Evolutionary conservation across 2,888 invertebrate species (phyloP).

Genomic region (Ceriagrion tenellum): DNA sequence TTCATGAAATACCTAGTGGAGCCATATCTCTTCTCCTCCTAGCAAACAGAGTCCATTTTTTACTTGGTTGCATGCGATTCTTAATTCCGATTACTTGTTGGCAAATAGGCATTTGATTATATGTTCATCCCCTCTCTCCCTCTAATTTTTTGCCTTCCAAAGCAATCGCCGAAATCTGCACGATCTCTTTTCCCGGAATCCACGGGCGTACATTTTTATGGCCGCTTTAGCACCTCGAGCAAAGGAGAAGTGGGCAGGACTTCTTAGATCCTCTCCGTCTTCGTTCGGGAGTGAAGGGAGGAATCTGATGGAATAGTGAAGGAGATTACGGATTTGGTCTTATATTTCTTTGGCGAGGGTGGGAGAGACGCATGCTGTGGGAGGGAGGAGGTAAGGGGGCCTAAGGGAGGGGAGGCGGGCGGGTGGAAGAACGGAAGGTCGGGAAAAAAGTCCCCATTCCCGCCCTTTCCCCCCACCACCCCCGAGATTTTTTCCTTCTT

Average conservation of each 20-base stretch:
- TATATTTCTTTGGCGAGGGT: neutral
- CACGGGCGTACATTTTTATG: slow-evolving; percentile 6
- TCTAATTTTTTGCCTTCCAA: neutral
- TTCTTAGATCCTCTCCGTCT: neutral
- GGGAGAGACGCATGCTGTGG: too few relatives aligned
- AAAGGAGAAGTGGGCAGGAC: neutral
- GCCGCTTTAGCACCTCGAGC: neutral
- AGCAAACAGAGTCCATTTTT: neutral
- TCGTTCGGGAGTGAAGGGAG: neutral
- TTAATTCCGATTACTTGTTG: neutral
- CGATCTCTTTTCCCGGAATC: neutral
- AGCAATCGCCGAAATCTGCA: neutral
- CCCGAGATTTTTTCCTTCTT: slow-evolving; percentile 49
- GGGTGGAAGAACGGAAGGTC: neutral
- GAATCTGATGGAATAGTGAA: neutral
- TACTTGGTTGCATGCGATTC: neutral
- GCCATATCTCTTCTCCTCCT: neutral
- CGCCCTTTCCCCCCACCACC: neutral
- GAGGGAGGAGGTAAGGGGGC: neutral
- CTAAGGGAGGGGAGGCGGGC: neutral
- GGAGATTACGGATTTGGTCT: neutral
- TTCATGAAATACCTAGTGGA: neutral
- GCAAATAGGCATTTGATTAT: neutral
- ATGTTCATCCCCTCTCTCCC: neutral
- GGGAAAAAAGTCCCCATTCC: slow-evolving; percentile 19